Evolutionary conservation across 1,140 invertebrate species (phyloP), one percentile per base, ranked within the genome.

Genomic region (Sycophila sp.): DNA sequence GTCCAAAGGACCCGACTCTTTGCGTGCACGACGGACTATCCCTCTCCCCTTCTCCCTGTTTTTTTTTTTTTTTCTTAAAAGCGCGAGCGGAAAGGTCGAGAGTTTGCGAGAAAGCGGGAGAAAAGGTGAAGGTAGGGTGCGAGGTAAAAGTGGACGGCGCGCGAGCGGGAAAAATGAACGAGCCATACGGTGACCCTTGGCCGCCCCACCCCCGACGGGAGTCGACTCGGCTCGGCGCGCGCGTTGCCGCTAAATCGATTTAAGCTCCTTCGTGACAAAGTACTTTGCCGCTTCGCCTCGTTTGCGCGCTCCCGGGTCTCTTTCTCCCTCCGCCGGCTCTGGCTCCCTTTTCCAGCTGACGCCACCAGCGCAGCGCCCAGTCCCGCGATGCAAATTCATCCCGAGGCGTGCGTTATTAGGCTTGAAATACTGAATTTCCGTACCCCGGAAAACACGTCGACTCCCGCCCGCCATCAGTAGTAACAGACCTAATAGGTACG

Each of bases 381-480:
- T 65, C 7, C 30, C 6, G n/a, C 6, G 51, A 49, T 68, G 55
- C 17, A 58, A 68, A 68, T 68, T 59, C 65, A 68, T 68, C 40
- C n/a, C 13, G 8, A 28, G 65, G 40, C 13, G 24, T 30, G 42
- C 17, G 19, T 42, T 68, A 73, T 75, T 75, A 77, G 75, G 73
- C 76, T 73, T 75, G 71, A 74, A 73, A 76, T 76, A 73, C 73
- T 73, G 73, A 76, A 76, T 73, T 72, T 71, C 63, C 69, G 66
- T 63, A 58, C n/a, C n/a, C n/a, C 5, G 42, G 42, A 22, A 47
- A 6, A 47, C 19, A 6, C 4, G n/a, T 5, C n/a, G 19, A 19
- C 8, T 22, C 17, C 19, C 40, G 15, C 10, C 17, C 5, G n/a
- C n/a, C 40, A n/a, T n/a, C n/a, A n/a, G n/a, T n/a, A n/a, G n/a